A percentile compares a stretch with the other conserved stretches of the same genome.
Evolutionary conservation across 2,888 invertebrate species (phyloP).

Genomic region (Caenorhabditis sinica): DNA sequence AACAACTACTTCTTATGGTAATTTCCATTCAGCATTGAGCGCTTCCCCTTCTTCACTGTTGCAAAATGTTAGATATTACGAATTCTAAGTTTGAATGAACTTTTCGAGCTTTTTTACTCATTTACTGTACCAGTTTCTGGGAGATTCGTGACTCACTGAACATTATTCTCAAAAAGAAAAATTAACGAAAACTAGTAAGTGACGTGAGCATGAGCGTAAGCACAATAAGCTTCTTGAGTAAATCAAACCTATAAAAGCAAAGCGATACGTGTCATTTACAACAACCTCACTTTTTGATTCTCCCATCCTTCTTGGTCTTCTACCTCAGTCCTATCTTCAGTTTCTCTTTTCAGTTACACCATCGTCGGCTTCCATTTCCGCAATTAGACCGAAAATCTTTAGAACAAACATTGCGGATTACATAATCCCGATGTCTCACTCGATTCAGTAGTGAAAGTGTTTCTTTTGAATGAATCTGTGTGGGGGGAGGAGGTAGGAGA

Average conservation of each 20-base stretch:
- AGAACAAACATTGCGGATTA: conserved; percentile 61
- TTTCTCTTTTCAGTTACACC: conserved; percentile 12
- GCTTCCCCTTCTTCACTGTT: background rate
- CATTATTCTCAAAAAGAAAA: conserved; percentile 32
- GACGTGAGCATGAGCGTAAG: conserved; percentile 44
- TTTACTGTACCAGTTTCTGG: conserved; percentile 15
- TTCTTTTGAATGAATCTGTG: conserved; percentile 31
- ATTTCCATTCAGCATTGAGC: conserved; percentile 31
- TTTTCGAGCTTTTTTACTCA: background rate
- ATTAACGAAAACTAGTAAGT: conserved; percentile 39
- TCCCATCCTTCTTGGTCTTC: background rate
- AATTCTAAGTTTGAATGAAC: too few relatives aligned
- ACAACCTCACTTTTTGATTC: conserved; percentile 10
- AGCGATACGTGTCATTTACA: conserved; percentile 31
- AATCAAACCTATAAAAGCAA: conserved; percentile 45
- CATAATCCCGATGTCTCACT: conserved; percentile 63
- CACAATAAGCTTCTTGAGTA: conserved; percentile 26
- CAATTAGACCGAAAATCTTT: conserved; percentile 59
- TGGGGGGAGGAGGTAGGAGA: conserved; percentile 7
- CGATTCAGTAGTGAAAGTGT: conserved; percentile 59
- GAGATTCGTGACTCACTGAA: conserved; percentile 30
- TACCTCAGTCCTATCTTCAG: background rate
- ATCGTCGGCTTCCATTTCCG: conserved; percentile 48
- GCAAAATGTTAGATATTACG: background rate
- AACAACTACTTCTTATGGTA: conserved; percentile 41